Evolutionary conservation across 1,140 invertebrate species (phyloP), one percentile per base, ranked within the genome.

Genomic region (Frieseomelitta varia): DNA sequence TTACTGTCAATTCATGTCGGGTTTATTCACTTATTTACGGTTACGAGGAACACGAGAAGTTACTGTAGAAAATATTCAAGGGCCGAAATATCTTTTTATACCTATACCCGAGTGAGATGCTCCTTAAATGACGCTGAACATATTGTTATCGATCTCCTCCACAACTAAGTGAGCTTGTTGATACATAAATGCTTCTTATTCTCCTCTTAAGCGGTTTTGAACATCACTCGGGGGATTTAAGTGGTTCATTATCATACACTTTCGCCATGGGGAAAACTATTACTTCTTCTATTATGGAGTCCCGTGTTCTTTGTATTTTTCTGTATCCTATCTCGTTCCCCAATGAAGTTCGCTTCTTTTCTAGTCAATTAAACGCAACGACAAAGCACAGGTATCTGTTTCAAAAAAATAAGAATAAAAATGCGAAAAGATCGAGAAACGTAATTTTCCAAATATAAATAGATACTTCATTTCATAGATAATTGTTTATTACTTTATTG

Each of bases 121-220:
- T 24, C 55, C 24, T 69, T 79, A 65, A 67, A 68, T 30, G 77
- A 56, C 27, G 24, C 14, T 68, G 47, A 69, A 69, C 53, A 79
- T 69, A 53, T 69, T 79, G 79, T 39, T 34, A 78, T 69, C 75
- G 65, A 84, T 78, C 51, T 67, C 34, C 15, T 58, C 21, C 39
- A 14, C 21, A 58, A 61, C 27, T 84, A 72, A 78, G 76, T 53
- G 34, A 77, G 68, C 24, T 39, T 78, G 69, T 47, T 30, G 30
- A 30, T 30, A 30, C 63, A 58, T 53, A 78, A 71, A 82, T 68
- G 24, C 53, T 85, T 39, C 24, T 67, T 47, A 56, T 53, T 79
- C 61, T 71, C 56, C 55, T 71, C 24, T 53, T 69, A 85, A 78
- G 73, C 72, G 30, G 84, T 56, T 85, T 85, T 81, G 72, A 77